Evolutionary conservation across 2,113 vertebrate species (phyloP), one percentile per base, ranked within the genome.

Genomic region (Sinosuthora webbiana): DNA sequence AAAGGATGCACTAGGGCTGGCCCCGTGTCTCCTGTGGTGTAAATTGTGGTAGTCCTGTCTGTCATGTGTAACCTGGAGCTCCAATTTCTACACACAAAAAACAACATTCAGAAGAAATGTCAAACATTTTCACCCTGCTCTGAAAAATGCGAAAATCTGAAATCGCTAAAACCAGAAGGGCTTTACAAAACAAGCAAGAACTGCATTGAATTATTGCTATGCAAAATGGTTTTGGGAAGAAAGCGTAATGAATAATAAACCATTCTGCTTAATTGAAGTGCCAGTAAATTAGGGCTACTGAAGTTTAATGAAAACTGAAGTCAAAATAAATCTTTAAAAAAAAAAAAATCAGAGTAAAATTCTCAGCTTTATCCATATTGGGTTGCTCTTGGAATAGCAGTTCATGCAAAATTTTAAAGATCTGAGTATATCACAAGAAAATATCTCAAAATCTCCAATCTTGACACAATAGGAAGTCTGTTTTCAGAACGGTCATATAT

Each of bases 281-380:
- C 25, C 63, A 83, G 31, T 44, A 90, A 68, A 85, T 73, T 45
- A 75, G 13, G 74, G 37, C 35, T 62, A 81, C 25, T 60, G 65
- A 90, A 68, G 15, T 41, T 87, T 89, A 60, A 70, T 53, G 49
- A 95, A 79, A 95, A 94, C 15, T 44, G 63, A 77, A 92, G 35
- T 67, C 0, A 44, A 75, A 89, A 84, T 39, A 15, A 42, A 33
- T 16, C 25, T 90, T 73, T n/a, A 10, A 9, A 39, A 74, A 39
- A 74, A 89, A 83, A 55, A 2, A 1, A 1, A 49, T 15, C 49
- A 41, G 13, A 15, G 9, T 25, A 64, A 74, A 90, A 73, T 37
- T 35, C 56, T 88, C 31, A 90, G 22, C 19, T 76, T 84, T 81
- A 60, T 28, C 27, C 14, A 47, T 15, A 63, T 6, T 52, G 13